A percentile compares a stretch with the other conserved stretches of the same genome.
Conservation (phyloP, 2,888 invertebrate genomes). For the Chaetogeoica ovagalla region DNA sequence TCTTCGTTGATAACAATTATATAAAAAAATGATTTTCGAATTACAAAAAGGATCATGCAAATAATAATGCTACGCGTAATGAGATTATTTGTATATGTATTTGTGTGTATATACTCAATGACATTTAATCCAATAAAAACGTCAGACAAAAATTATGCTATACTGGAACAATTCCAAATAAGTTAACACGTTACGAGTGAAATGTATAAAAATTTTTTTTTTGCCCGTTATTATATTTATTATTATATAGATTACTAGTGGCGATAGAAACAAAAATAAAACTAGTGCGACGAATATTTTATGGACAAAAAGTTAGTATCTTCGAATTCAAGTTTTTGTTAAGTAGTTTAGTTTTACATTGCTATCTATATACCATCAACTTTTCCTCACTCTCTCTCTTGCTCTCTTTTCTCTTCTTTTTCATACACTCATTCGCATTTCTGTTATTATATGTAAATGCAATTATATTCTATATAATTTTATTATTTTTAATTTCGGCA, state of each 20-base stretch:
- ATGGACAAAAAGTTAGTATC: constrained; percentile 45
- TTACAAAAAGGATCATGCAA: not conserved
- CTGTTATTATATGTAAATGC: not conserved
- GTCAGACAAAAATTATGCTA: constrained; percentile 13
- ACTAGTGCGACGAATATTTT: constrained; percentile 46
- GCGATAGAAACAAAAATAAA: constrained; percentile 31
- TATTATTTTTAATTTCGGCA: not conserved
- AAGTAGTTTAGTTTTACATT: constrained; percentile 46
- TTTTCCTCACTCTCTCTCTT: not conserved
- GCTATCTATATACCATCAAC: constrained; percentile 32
- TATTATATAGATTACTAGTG: constrained; percentile 44
- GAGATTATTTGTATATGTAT: constrained; percentile 6
- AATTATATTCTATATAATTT: constrained; percentile 16
- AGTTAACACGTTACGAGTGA: constrained; percentile 29
- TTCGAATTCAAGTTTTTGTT: constrained; percentile 44
- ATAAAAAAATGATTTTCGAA: not conserved
- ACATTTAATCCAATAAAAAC: constrained; percentile 34
- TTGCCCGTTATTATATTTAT: constrained; percentile 19
- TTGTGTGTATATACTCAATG: not conserved
- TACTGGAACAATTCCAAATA: constrained; percentile 37
- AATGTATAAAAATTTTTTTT: constrained; percentile 28
- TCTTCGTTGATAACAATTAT: not conserved
- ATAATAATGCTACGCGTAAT: constrained; percentile 7
- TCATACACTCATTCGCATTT: constrained; percentile 4
- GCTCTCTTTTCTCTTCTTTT: not conserved